phyloP scores from a whole-genome alignment of 2,888 invertebrate genomes.

The Ferrisia virgata region DNA sequence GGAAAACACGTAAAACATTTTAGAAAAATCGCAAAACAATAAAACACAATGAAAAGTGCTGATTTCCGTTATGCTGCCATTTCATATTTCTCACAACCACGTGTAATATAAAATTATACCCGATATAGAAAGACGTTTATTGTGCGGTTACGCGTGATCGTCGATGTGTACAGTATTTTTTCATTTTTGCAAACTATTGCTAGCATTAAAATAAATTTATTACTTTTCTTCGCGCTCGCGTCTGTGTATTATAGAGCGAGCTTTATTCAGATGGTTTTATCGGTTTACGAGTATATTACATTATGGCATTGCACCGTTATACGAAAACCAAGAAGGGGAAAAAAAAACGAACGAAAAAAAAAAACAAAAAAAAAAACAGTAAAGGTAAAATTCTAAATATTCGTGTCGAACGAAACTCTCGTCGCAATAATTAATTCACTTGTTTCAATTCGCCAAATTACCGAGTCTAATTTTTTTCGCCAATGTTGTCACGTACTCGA shows the following conservation, averaged over 20 bases:
- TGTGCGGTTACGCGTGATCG: background rate
- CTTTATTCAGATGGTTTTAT: background rate
- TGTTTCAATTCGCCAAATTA: conserved; percentile 10
- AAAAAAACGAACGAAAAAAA: background rate
- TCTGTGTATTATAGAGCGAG: background rate
- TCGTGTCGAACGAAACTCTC: background rate
- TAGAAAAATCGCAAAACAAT: background rate
- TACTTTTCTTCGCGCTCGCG: background rate
- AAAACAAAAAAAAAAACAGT: too few relatives aligned
- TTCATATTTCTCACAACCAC: background rate
- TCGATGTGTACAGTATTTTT: background rate
- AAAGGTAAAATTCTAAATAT: background rate
- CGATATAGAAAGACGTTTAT: conserved; percentile 3
- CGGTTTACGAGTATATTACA: background rate
- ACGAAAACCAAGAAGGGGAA: background rate
- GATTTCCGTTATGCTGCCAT: background rate
- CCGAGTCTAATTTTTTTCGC: background rate
- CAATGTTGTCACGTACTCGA: conserved; percentile 9
- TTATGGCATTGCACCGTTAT: background rate
- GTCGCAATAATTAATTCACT: background rate
- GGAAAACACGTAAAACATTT: background rate
- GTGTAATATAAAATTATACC: background rate
- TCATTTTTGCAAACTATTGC: conserved; percentile 9
- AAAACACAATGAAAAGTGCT: conserved; percentile 2
- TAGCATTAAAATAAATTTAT: conserved; percentile 1